Evolutionary conservation across 2,113 vertebrate genomes (phyloP).

Genomic region (Xenopus borealis): DNA sequence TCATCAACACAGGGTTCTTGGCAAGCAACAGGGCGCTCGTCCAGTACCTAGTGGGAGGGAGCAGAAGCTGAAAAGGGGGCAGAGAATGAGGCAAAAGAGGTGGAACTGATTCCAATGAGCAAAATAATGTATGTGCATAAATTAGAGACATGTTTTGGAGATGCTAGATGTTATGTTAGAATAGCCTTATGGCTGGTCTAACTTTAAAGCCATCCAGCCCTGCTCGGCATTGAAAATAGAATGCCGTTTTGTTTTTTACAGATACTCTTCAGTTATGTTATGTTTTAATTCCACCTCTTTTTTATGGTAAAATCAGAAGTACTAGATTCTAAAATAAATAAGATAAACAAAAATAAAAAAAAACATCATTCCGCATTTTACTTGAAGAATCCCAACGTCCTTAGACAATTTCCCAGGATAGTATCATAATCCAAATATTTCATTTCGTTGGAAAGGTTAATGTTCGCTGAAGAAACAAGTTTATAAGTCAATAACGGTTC

Average conservation of each 20-base stretch:
- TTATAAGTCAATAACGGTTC: background rate
- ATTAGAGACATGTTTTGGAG: constrained; percentile 23
- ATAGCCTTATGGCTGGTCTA: background rate
- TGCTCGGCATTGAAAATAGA: background rate
- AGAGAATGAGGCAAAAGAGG: constrained; percentile 46
- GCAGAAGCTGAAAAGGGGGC: constrained; percentile 36
- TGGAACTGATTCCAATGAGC: constrained; percentile 44
- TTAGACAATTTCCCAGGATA: constrained; percentile 10
- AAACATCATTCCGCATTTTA: constrained; percentile 33
- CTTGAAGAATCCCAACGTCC: constrained; percentile 21
- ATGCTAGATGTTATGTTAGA: constrained; percentile 14
- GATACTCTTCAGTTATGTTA: constrained; percentile 16
- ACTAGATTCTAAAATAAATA: constrained; percentile 28
- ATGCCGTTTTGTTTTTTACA: background rate
- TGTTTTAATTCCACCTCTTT: constrained; percentile 44
- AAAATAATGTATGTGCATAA: constrained; percentile 40
- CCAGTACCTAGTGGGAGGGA: constrained; percentile 47
- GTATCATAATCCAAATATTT: background rate
- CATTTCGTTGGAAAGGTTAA: background rate
- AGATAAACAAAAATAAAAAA: constrained; percentile 20
- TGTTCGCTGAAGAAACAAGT: background rate
- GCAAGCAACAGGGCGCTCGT: constrained; percentile 47
- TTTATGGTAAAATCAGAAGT: constrained; percentile 36
- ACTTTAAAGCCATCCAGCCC: background rate
- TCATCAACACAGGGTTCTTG: constrained; percentile 47